A percentile compares a stretch with the other conserved stretches of the same genome.
Evolutionary conservation across 2,113 vertebrate genomes (phyloP).

Genomic region (Osmerus mordax): DNA sequence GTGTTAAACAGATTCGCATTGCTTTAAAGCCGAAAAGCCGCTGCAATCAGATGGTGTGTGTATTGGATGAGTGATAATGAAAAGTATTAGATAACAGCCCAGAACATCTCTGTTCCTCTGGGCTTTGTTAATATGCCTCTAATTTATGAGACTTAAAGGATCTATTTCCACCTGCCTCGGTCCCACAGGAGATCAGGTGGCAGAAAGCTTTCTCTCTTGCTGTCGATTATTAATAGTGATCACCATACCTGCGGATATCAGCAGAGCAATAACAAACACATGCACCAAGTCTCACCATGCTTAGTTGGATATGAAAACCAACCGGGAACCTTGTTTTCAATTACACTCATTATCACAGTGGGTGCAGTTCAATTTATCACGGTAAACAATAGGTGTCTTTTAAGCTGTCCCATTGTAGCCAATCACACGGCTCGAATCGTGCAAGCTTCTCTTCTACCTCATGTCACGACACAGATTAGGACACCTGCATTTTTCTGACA

Average conservation of each 20-base stretch:
- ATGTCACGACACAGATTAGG: constrained; percentile 9
- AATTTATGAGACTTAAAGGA: constrained; percentile 9
- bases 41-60: too few species aligned
- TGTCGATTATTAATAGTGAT: constrained; percentile 6
- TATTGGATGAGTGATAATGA: neutral
- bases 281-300: neutral
- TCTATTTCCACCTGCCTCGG: constrained; percentile 11
- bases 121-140: constrained; percentile 7
- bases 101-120: constrained; percentile 1
- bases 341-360: constrained; percentile 23
- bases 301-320: constrained; percentile 5
- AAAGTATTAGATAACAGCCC: constrained; percentile 1
- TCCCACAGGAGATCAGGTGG: constrained; percentile 4
- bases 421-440: neutral
- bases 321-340: constrained; percentile 10
- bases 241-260: neutral
- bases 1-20: too few species aligned
- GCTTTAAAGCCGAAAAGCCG: too few species aligned
- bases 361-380: neutral
- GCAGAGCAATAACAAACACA: neutral
- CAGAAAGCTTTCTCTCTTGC: constrained; percentile 1
- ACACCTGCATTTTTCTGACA: constrained; percentile 6
- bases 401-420: neutral
- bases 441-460: constrained; percentile 11
- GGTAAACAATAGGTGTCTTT: constrained; percentile 1